phyloP scores from a whole-genome alignment of 2,113 vertebrate species.

The Opisthocomus hoazin region DNA sequence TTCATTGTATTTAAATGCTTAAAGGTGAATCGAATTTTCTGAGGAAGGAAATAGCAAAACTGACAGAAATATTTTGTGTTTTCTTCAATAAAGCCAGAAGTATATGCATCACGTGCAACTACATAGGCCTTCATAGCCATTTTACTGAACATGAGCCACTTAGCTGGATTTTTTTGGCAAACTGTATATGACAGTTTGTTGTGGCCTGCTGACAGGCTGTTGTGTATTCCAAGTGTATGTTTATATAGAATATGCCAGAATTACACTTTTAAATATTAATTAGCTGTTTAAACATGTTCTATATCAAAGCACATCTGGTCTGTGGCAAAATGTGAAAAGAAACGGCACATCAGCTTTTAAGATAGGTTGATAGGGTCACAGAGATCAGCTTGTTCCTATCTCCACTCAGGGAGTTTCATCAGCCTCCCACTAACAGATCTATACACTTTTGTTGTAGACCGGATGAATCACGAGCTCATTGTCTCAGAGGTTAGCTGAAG shows the following conservation, averaged over 20 bases:
- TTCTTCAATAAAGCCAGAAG: not conserved
- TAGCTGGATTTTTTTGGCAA: not conserved
- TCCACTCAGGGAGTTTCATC: not conserved
- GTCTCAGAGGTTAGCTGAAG: not conserved
- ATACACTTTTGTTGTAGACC: not conserved
- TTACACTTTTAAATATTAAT: constrained; percentile 53
- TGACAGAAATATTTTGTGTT: not conserved
- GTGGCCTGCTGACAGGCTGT: not conserved
- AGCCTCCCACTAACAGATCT: not conserved
- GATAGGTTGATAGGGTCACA: constrained; percentile 7
- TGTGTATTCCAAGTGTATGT: not conserved
- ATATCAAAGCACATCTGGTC: constrained; percentile 51
- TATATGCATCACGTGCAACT: not conserved
- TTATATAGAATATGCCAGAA: constrained; percentile 5
- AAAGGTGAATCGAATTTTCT: not conserved
- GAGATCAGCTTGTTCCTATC: constrained; percentile 7
- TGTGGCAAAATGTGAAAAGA: constrained; percentile 28
- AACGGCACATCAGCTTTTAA: constrained; percentile 34
- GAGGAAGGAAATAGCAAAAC: not conserved
- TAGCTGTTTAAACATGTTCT: constrained; percentile 8
- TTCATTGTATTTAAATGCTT: not conserved
- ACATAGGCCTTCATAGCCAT: not conserved
- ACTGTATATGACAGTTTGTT: not conserved
- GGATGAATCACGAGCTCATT: not conserved
- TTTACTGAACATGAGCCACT: not conserved